Evolutionary conservation across 2,113 vertebrate species (phyloP).

Genomic region (Ceyx cyanopectus): DNA sequence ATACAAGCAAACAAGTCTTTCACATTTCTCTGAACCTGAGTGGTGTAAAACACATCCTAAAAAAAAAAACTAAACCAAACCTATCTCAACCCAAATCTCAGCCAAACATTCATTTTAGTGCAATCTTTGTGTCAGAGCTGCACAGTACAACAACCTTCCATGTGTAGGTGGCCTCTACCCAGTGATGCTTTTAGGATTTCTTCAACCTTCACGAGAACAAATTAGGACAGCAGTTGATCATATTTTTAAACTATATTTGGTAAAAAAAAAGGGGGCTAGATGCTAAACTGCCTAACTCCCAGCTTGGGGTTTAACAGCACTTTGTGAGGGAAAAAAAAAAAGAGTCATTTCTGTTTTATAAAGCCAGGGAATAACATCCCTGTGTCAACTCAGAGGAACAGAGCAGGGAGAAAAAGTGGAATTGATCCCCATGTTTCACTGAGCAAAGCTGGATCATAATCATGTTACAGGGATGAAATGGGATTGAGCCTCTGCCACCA

Average conservation of each 20-base stretch:
- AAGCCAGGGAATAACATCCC: not conserved
- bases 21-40: not conserved
- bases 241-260: not conserved
- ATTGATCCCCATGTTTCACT: not conserved
- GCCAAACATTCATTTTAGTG: not conserved
- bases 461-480: not conserved
- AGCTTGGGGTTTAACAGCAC: not conserved
- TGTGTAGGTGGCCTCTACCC: fast-evolving
- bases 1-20: not conserved
- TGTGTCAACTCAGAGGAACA: not conserved
- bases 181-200: not conserved
- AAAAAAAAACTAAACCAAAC: not conserved
- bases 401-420: not conserved
- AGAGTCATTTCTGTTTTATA: not conserved
- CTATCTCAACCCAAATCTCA: not conserved
- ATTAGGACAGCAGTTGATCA: not conserved
- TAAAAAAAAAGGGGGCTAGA: not conserved
- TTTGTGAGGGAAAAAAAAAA: not conserved
- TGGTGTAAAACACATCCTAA: not conserved
- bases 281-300: not conserved
- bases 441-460: not conserved
- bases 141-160: not conserved
- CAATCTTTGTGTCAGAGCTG: not conserved
- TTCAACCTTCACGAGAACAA: not conserved
- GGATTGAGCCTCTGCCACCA: not conserved